These are phyloP conservation scores for Willisornis vidua DNA, from an alignment of 2,113 vertebrate species.

Conservation along the genomic window DNA sequence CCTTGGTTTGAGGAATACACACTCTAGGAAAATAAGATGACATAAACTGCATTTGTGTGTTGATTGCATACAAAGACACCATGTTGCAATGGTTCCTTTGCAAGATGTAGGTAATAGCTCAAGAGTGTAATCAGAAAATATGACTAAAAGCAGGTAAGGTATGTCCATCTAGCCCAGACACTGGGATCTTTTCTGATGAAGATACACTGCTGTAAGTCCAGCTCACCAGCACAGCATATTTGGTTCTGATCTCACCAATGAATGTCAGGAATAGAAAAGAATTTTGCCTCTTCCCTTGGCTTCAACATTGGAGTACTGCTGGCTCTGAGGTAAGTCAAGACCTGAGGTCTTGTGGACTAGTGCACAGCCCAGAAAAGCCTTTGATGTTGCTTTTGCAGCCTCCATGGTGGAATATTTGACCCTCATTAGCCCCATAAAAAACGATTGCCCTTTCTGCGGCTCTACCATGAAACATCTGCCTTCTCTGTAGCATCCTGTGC, in stretches of 20 bases:
- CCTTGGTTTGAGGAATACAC: not conserved
- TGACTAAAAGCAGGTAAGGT: not conserved
- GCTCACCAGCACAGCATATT: not conserved
- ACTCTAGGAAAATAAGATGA: not conserved
- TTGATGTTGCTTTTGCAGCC: not conserved
- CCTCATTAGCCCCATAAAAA: not conserved
- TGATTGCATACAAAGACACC: not conserved
- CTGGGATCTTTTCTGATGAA: not conserved
- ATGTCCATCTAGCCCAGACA: not conserved
- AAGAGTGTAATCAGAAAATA: not conserved
- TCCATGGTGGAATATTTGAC: fast-evolving
- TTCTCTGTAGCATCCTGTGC: not conserved
- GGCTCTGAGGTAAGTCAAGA: not conserved
- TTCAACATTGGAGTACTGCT: not conserved
- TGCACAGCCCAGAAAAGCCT: not conserved
- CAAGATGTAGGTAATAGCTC: fast-evolving
- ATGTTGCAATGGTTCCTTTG: not conserved
- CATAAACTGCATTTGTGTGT: not conserved
- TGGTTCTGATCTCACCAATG: not conserved
- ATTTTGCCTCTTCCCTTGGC: not conserved
- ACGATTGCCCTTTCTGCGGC: fast-evolving
- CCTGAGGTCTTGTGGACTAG: not conserved
- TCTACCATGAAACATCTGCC: not conserved
- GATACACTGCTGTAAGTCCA: not conserved
- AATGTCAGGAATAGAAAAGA: not conserved